These are phyloP conservation scores for Pseudochromis fuscus DNA, from an alignment of 2,797 vertebrate species.

Conservation along the genomic window DNA sequence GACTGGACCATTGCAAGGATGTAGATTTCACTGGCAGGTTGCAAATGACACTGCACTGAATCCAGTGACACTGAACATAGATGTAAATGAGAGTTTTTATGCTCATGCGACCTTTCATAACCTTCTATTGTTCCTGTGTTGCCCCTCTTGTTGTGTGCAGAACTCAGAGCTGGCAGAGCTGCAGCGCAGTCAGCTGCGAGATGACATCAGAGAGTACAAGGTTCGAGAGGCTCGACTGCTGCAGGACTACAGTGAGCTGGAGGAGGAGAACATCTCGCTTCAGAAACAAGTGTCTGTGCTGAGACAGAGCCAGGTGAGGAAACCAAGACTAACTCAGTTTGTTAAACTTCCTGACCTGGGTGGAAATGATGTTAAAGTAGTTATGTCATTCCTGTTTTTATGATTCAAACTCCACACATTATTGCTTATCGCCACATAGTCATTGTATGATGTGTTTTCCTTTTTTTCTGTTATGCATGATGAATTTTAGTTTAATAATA, in stretches of 20 bases:
- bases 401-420: not conserved
- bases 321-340: not conserved
- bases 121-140: not conserved
- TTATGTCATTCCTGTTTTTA: not conserved
- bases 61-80: not conserved
- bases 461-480: not conserved
- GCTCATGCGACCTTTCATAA: not conserved
- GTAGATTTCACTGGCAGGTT: not conserved
- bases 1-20: not conserved
- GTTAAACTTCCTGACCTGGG: not conserved
- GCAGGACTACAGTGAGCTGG: slow-evolving; percentile 97
- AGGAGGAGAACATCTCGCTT: slow-evolving; percentile 98
- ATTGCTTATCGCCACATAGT: not conserved
- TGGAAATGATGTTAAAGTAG: not conserved
- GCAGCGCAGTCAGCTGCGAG: slow-evolving; percentile 91
- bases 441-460: not conserved
- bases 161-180: slow-evolving; percentile 91
- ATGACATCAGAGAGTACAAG: slow-evolving; percentile 97
- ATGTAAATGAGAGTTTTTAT: not conserved
- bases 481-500: not conserved
- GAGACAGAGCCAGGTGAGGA: slow-evolving; percentile 93
- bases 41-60: not conserved
- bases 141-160: slow-evolving; percentile 69
- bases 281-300: slow-evolving; percentile 98
- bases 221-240: slow-evolving; percentile 93